Evolutionary conservation across 2,888 invertebrate species (phyloP), one percentile per base, ranked within the genome.

Genomic region (Pyrrhia umbra): DNA sequence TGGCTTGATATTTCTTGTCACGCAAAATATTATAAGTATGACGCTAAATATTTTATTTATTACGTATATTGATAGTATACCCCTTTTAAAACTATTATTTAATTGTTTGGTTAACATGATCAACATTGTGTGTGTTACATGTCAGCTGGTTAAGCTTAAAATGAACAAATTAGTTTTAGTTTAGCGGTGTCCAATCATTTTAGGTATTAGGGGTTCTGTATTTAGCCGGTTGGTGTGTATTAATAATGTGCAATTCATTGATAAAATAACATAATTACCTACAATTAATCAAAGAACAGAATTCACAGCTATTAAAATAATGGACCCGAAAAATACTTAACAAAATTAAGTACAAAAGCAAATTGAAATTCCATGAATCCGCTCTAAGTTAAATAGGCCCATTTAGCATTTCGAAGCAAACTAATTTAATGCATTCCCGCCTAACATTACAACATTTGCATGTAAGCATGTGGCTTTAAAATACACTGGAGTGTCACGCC

Each of bases 1-100:
- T 63, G 30, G 58, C 76, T 77, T 77, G 79, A 82, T 85, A 85
- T 80, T 79, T 80, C 77, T 57, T 68, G 86, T 83, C 87, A 86
- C 86, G 87, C 88, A 79, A 87, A 71, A 61, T 50, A 21, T 71
- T 79, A 83, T 83, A 84, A 81, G 70, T 80, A 55, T 62, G 58
- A 55, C 58, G 55, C 34, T 10, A 45, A 43, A n/a, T 58, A 58
- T 54, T 65, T 52, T 30, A 37, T 8, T 42, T 23, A 47, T 18
- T 20, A 45, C 34, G 40, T 43, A 25, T 46, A 21, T 39, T 55
- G 6, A 21, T 18, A 46, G 23, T 46, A 65, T 18, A 1, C 6
- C 3, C 20, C 23, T 20, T 2, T 18, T 10, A 16, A 34, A 34
- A 25, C 9, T 25, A 18, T 16, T 34, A 27, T 43, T 63, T n/a